Base-by-base conservation (phyloP, 2,888 invertebrate species). In the Chromoteleia sp. region DNA sequence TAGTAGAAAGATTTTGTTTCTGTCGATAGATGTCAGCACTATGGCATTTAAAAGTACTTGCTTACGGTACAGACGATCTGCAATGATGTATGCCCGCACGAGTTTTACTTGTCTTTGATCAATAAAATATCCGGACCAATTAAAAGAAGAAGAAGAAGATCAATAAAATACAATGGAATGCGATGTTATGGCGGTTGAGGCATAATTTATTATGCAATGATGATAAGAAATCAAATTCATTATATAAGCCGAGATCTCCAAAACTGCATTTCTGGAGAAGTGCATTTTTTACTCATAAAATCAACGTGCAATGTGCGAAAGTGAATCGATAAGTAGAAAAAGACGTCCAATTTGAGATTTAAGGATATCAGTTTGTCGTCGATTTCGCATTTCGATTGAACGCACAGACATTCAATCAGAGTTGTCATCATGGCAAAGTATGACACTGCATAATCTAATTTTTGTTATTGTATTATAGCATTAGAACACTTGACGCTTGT, bases 341-440 rank as follows among this genome's bases (percentile, higher is more conserved):
- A 43, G 2, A 54, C 25, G n/a, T n/a, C n/a, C 8, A 29, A 30
- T 19, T 7, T 67, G 4, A 8, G 21, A 70, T 14, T 48, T 50
- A 30, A 14, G 43, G 21, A 15, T 2, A 45, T n/a, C n/a, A 5
- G 15, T 17, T 56, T 36, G 8, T n/a, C n/a, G n/a, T n/a, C n/a
- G n/a, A n/a, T n/a, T n/a, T n/a, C n/a, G n/a, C 8, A 54, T 39
- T 43, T 19, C 8, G 14, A 59, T 61, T 58, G 12, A 67, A 36
- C 59, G 10, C 19, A n/a, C 58, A 39, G 74, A 50, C 74, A 68
- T 74, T 80, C 75, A 17, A 73, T 41, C 54, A 58, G 84, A 83
- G 84, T 83, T 86, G 85, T 88, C 88, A 88, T 84, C 86, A 91
- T 91, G 91, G 91, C 91, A 87, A 91, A 91, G 91, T 91, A 91